These are phyloP conservation scores for Dunckerocampus dactyliophorus DNA, from an alignment of 2,113 vertebrate species.

Conservation along the genomic window DNA sequence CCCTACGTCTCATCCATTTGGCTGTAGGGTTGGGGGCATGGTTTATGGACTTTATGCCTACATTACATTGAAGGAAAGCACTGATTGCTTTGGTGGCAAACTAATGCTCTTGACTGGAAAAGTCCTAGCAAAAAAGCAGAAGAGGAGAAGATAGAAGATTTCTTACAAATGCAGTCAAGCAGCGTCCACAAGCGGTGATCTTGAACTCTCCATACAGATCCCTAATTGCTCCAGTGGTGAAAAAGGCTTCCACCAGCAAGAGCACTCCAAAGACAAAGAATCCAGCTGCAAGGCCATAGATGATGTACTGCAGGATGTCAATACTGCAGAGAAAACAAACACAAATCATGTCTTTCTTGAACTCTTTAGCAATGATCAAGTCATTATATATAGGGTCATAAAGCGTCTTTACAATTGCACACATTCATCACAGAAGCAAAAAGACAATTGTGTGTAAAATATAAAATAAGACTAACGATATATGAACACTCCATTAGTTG, in stretches of 20 bases:
- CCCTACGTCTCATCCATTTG: too few relatives aligned
- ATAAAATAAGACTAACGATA: too few relatives aligned
- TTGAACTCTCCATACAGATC: constrained; percentile 97
- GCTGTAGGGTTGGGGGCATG: too few relatives aligned
- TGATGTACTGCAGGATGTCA: constrained; percentile 97
- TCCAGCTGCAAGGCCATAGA: constrained; percentile 93
- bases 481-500: too few relatives aligned
- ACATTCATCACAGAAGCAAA: too few relatives aligned
- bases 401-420: too few relatives aligned
- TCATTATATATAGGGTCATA: neutral
- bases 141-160: neutral
- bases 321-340: constrained; percentile 73
- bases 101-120: neutral
- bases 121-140: neutral
- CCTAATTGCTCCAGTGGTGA: constrained; percentile 94
- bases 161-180: constrained; percentile 92
- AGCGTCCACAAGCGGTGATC: constrained; percentile 92
- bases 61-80: too few relatives aligned
- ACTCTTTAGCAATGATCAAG: neutral
- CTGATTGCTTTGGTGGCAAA: too few relatives aligned
- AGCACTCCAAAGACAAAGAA: constrained; percentile 98
- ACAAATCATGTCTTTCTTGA: neutral
- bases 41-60: too few relatives aligned
- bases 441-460: too few relatives aligned
- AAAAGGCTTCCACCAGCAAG: constrained; percentile 98